These are phyloP conservation scores for Aspidapion aeneum DNA, from an alignment of 2,888 invertebrate genomes.

Conservation along the genomic window DNA sequence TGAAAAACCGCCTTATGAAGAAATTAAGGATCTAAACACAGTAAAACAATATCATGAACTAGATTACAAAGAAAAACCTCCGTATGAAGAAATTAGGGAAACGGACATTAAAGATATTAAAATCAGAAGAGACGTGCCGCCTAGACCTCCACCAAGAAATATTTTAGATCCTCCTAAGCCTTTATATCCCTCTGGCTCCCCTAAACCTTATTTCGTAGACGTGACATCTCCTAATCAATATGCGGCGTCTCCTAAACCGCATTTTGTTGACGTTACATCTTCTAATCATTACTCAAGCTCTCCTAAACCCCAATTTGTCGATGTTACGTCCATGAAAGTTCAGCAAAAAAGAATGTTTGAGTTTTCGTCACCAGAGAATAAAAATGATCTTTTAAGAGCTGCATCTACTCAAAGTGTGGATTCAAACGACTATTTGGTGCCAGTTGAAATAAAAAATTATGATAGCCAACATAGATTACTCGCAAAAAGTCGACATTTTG, in stretches of 20 bases:
- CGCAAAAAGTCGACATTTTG: slow-evolving; percentile 29
- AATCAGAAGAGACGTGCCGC: slow-evolving; percentile 39
- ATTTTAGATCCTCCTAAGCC: slow-evolving; percentile 37
- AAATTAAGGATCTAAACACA: not conserved
- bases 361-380: not conserved
- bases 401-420: slow-evolving; percentile 19
- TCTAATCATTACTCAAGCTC: no score
- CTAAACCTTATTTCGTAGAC: slow-evolving; percentile 32
- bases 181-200: slow-evolving; percentile 39
- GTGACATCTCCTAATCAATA: not conserved
- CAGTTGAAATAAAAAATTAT: slow-evolving; percentile 12
- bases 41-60: slow-evolving; percentile 1
- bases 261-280: not conserved
- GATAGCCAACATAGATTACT: not conserved
- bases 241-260: not conserved
- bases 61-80: no score
- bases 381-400: not conserved
- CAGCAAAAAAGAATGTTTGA: not conserved
- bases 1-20: not conserved
- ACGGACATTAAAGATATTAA: not conserved
- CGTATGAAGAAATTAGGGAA: not conserved
- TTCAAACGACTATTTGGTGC: slow-evolving; percentile 23
- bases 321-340: not conserved
- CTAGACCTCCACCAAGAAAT: slow-evolving; percentile 45
- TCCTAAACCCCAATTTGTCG: not conserved